Evolutionary conservation across 2,797 vertebrate species (phyloP), one percentile per base, ranked within the genome.

Genomic region (Pterois miles): DNA sequence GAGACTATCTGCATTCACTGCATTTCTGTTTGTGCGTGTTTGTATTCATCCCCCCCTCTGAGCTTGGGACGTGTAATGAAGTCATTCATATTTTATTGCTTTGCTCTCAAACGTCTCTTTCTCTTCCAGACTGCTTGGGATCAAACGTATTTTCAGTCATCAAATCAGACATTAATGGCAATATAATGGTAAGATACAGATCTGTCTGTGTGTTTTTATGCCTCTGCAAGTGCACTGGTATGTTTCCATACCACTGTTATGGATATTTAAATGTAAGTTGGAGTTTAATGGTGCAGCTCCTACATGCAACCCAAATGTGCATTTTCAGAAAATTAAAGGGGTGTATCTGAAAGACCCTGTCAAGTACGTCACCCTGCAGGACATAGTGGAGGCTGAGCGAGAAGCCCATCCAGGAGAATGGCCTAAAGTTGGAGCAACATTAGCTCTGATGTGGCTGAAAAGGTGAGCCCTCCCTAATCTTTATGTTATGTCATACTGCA

Each of bases 391-490:
- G 83, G 95, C 82, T 2, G 98, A 99, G 91, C 96, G 96, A 71
- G 96, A 96, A 56, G 92, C 92, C 78, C 72, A 97, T 0, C 94
- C 95, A 13, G 81, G 94, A 0, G 93, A 96, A 1, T 99, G 98
- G 98, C 98, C 98, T 2, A 98, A 96, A 93, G 96, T 94, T 0
- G 98, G 98, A 0, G 98, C 97, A 0, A 99, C 98, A 0, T 85
- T 99, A 63, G 98, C 97, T 0, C 92, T 99, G 58, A 97, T 99
- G 97, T 99, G 98, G 98, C 92, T 99, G 64, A 99, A 99, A 90
- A 98, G 98, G 98, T 99, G 93, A 95, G n/a, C 7, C 3, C 48
- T 8, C 50, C 46, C 29, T 59, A 6, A 10, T 25, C 43, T 58
- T 29, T n/a, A 1, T 22, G 31, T 43, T 76, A 12, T 60, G n/a